Base-by-base conservation (phyloP, 2,113 vertebrate species). In the Gnathonemus longibarbis region DNA sequence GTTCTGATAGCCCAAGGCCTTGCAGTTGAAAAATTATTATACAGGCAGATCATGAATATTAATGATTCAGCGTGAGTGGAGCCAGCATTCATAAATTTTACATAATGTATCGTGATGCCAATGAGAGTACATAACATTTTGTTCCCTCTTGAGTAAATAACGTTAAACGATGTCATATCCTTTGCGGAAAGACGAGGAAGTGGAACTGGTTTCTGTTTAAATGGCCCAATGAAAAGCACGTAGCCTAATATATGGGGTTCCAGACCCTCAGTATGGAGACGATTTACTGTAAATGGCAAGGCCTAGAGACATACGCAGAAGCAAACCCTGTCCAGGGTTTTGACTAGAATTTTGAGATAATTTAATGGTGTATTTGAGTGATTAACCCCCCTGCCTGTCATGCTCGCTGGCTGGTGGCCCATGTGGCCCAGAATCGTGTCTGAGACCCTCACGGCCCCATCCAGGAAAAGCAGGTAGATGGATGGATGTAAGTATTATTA, bases 71-170 rank as follows among this genome's bases (percentile, higher is more conserved):
- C n/a, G 21, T 27, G 31, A 70, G 35, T 84, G 45, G 45, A 62
- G 70, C 70, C 77, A 90, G 50, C 53, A 84, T 83, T 88, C 45
- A 84, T 80, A 58, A 84, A 83, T 88, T 88, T 84, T 88, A 70
- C 85, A 84, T 88, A 58, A 35, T 31, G 87, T 31, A 58, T 58
- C 46, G 7, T 58, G 35, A 77, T 50, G 50, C 52, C 17, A 6
- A 58, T 45, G 52, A 46, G 39, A 21, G 86, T 24, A 62, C 58
- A 70, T 86, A 21, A 62, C 27, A 83, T 86, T 52, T 77, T 90
- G 24, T 77, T 88, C 21, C 58, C 53, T 49, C 66, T 84, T 31
- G 84, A 45, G 56, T 45, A 84, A 88, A 88, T 5, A 80, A 27
- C 19, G 50, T 88, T 83, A 48, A 84, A 35, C n/a, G 5, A 70